phyloP scores from a whole-genome alignment of 2,797 vertebrate species.

The Scyliorhinus canicula region DNA sequence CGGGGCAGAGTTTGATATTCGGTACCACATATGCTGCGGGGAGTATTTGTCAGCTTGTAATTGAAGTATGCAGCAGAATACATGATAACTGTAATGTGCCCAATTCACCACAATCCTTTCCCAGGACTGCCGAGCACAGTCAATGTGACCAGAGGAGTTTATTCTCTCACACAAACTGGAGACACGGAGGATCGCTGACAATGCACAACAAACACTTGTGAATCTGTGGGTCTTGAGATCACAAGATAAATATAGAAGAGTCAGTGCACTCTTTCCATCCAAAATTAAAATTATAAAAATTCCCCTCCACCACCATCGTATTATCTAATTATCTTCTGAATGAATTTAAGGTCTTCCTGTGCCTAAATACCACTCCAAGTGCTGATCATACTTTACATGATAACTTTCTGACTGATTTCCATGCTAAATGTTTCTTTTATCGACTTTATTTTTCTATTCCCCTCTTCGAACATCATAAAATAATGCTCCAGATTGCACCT shows the following conservation, averaged over 20 bases:
- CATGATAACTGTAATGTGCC: neutral
- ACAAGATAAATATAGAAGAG: neutral
- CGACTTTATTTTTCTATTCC: neutral
- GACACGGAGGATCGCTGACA: neutral
- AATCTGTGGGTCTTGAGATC: neutral
- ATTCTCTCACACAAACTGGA: neutral
- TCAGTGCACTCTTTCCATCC: neutral
- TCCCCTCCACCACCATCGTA: neutral
- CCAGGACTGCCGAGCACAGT: neutral
- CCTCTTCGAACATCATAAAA: neutral
- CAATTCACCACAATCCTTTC: neutral
- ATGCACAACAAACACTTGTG: neutral
- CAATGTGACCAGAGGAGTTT: neutral
- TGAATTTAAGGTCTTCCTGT: neutral
- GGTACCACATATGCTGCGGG: neutral
- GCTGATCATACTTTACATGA: neutral
- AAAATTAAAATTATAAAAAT: neutral
- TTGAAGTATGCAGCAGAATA: constrained; percentile 23
- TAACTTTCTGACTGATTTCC: neutral
- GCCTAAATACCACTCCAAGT: neutral
- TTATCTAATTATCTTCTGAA: neutral
- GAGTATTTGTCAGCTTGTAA: neutral
- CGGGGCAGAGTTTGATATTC: neutral
- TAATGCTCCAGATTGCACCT: neutral
- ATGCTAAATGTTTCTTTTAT: neutral